phyloP scores from a whole-genome alignment of 1,140 invertebrate genomes.

The Antheraea pernyi region DNA sequence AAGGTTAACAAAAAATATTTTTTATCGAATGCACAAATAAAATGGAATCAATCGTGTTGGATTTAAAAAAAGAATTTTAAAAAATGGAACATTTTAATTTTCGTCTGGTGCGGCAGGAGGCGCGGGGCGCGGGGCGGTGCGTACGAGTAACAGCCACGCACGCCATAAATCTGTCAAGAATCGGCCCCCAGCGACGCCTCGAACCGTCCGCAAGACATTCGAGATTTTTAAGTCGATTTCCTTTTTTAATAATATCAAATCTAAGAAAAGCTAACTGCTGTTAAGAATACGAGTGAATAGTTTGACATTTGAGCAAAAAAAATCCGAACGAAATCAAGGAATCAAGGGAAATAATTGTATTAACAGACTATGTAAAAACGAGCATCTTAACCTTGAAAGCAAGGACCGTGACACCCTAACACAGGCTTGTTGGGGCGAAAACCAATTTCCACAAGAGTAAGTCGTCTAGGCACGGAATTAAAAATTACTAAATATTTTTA shows the following conservation, averaged over 20 bases:
- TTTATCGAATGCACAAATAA: constrained; percentile 4
- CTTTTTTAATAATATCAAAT: constrained; percentile 1
- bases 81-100: constrained; percentile 46
- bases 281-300: no score
- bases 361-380: no score
- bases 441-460: no score
- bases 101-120: constrained; percentile 25
- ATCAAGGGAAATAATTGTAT: no score
- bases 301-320: no score
- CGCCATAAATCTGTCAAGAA: constrained; percentile 62
- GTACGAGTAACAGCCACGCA: constrained; percentile 47
- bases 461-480: no score
- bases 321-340: no score
- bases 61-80: constrained; percentile 28
- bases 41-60: constrained; percentile 3
- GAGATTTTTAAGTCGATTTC: neutral
- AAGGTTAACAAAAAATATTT: neutral
- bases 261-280: no score
- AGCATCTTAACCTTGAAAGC: no score
- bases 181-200: constrained; percentile 45
- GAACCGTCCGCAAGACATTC: constrained; percentile 36
- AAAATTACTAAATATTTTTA: no score
- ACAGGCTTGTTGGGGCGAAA: no score
- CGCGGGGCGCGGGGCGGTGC: constrained; percentile 23
- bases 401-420: no score